Evolutionary conservation across 2,113 vertebrate genomes (phyloP).

Genomic region (Callopanchax toddi): DNA sequence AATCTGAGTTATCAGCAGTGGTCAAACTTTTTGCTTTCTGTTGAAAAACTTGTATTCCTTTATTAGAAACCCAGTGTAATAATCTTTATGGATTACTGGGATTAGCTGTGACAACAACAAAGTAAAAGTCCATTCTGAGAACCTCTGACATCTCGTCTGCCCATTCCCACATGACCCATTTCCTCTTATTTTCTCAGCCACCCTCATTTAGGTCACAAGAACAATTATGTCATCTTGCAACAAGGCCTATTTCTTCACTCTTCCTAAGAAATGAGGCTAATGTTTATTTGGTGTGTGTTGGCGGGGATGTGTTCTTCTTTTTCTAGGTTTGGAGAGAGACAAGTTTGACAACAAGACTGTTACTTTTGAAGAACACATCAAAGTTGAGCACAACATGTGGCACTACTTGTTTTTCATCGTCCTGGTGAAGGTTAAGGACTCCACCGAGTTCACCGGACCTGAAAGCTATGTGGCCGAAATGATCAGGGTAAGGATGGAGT

Average conservation of each 20-base stretch:
- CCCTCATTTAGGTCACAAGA: constrained; percentile 40
- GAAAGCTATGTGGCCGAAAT: constrained; percentile 99
- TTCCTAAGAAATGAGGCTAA: constrained; percentile 34
- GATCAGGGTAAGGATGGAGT: constrained; percentile 88
- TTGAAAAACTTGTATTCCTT: neutral
- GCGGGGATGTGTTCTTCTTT: constrained; percentile 4
- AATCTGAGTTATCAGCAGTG: neutral
- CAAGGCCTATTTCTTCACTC: constrained; percentile 16
- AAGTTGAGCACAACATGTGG: constrained; percentile 99
- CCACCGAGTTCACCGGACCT: constrained; percentile 97
- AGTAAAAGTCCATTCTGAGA: neutral
- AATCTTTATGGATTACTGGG: neutral
- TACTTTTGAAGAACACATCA: constrained; percentile 98
- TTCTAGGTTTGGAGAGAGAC: constrained; percentile 92
- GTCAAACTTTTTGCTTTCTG: neutral
- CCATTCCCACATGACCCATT: constrained; percentile 33
- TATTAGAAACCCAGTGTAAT: neutral
- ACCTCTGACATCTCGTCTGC: constrained; percentile 16
- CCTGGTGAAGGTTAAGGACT: constrained; percentile 97
- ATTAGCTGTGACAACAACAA: neutral
- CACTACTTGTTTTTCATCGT: constrained; percentile 98
- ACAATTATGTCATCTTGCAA: constrained; percentile 19
- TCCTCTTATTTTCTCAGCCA: constrained; percentile 37
- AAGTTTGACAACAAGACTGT: constrained; percentile 99
- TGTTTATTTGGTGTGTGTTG: neutral